phyloP scores from a whole-genome alignment of 64 coral and sea anemone species.

The Montipora sp. region DNA sequence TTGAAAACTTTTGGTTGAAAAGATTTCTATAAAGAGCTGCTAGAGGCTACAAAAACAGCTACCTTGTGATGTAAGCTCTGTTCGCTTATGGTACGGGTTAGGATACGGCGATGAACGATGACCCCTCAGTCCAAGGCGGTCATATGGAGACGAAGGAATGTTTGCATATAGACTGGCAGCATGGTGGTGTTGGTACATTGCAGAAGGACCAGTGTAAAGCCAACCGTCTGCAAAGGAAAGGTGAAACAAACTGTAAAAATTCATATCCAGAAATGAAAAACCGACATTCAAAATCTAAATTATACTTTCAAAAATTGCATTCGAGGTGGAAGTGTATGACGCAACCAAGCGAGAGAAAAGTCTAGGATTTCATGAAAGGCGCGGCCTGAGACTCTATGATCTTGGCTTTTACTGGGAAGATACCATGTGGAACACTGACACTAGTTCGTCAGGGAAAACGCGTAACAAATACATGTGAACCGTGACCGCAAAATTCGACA shows the following conservation, averaged over 20 bases:
- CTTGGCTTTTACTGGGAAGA: background rate
- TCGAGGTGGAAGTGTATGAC: too few relatives aligned
- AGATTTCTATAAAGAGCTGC: too few relatives aligned
- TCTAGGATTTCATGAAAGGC: too few relatives aligned
- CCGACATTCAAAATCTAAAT: too few relatives aligned
- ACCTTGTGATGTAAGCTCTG: slow-evolving; percentile 81
- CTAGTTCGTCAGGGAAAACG: background rate
- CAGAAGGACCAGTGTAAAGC: slow-evolving; percentile 75
- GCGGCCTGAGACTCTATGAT: too few relatives aligned
- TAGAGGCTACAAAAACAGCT: background rate
- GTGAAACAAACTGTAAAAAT: background rate
- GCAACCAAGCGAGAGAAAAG: too few relatives aligned
- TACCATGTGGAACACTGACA: background rate
- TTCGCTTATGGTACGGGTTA: slow-evolving; percentile 85
- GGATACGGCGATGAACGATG: slow-evolving; percentile 86
- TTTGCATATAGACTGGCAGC: slow-evolving; percentile 68
- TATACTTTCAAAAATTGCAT: too few relatives aligned
- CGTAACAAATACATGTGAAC: slow-evolving; percentile 25
- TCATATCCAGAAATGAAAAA: background rate
- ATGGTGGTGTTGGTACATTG: slow-evolving; percentile 82
- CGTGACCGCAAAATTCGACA: background rate
- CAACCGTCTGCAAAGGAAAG: slow-evolving; percentile 76
- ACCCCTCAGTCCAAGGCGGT: slow-evolving; percentile 73
- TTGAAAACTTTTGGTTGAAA: too few relatives aligned
- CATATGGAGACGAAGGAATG: slow-evolving; percentile 82